Evolutionary conservation across 2,113 vertebrate genomes (phyloP), one percentile per base, ranked within the genome.

Genomic region (Petrocephalus zakoni): DNA sequence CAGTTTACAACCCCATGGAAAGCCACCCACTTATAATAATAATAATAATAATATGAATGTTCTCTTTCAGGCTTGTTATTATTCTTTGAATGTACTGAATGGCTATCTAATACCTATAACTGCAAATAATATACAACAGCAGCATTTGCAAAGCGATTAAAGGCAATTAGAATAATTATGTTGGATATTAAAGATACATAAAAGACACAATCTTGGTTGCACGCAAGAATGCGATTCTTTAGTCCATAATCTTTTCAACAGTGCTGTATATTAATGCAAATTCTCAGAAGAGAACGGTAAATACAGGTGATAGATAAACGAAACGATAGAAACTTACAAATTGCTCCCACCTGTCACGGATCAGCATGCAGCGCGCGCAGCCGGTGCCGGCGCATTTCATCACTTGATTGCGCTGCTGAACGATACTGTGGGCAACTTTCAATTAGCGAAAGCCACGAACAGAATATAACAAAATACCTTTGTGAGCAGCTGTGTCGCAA

Each of bases 391-490:
- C 46, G 61, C 19, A 29, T 86, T 68, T 47, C 42, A 78, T 42
- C 49, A 52, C 5, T 51, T 52, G 61, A 49, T 68, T 10, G 58
- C 46, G 72, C 46, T 84, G 85, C 84, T 86, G 25, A 49, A 47
- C 58, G 29, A 75, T 86, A 72, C 55, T 55, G 25, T 75, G 84
- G 64, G 82, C 83, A 86, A 52, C 47, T 34, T 22, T 86, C 84
- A 75, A 86, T 89, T 75, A 75, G 49, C 61, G 47, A 37, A 88
- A 88, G 81, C 89, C 75, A 85, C 84, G 81, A 88, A 64, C 85
- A 90, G 78, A 89, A 87, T 21, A 49, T 72, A 87, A 84, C 64
- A 83, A 89, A 88, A 89, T 90, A 90, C 90, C 88, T 90, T 78
- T 68, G 61, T 56, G 34, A 88, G 83, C 51, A 89, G 88, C 51